Evolutionary conservation across 2,888 invertebrate species (phyloP).

Genomic region (Elegia similella): DNA sequence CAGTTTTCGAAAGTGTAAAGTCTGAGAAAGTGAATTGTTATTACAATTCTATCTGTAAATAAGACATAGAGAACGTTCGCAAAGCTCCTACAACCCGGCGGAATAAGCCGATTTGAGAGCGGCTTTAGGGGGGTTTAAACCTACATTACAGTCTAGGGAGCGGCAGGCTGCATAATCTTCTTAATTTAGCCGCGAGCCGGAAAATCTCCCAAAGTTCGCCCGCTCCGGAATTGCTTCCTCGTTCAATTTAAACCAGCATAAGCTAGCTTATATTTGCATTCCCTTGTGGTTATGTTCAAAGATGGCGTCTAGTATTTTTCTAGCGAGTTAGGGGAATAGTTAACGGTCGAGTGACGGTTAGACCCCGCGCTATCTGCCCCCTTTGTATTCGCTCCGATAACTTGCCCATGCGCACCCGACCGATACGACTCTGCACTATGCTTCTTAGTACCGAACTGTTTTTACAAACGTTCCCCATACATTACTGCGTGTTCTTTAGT

Average conservation of each 20-base stretch:
- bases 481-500: conserved; percentile 57
- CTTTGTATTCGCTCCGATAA: conserved; percentile 82
- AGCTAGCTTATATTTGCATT: conserved; percentile 52
- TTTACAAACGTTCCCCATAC: conserved; percentile 57
- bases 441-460: conserved; percentile 72
- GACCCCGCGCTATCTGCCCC: conserved; percentile 80
- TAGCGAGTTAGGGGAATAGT: conserved; percentile 76
- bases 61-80: conserved; percentile 30
- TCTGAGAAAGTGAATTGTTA: conserved; percentile 60
- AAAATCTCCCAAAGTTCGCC: conserved; percentile 42
- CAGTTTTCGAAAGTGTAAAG: conserved; percentile 60
- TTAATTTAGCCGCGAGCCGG: conserved; percentile 48
- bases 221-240: conserved; percentile 56
- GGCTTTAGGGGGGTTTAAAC: conserved; percentile 55
- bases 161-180: conserved; percentile 56
- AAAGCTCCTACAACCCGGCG: conserved; percentile 48
- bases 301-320: conserved; percentile 78
- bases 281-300: conserved; percentile 51
- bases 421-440: conserved; percentile 71
- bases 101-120: conserved; percentile 64
- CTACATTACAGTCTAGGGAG: conserved; percentile 58
- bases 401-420: conserved; percentile 80
- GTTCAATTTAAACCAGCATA: conserved; percentile 57
- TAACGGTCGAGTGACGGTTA: conserved; percentile 80
- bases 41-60: conserved; percentile 51